Conservation (phyloP, 2,113 vertebrate genomes). For the Ardeotis arabs region DNA sequence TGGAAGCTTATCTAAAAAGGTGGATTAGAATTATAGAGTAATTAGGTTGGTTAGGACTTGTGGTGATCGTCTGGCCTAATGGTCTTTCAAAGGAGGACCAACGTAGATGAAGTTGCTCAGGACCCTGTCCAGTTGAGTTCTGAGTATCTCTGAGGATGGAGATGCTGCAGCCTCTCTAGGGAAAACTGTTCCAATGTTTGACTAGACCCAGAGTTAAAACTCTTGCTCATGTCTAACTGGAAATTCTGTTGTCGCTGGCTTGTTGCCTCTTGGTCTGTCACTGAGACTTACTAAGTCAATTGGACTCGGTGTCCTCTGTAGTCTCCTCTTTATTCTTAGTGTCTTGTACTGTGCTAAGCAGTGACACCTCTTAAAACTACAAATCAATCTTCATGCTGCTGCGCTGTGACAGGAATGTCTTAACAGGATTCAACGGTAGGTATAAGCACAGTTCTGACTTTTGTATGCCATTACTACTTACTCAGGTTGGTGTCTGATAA, state of each 20-base stretch:
- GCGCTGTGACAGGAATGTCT: not conserved
- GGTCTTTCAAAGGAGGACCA: not conserved
- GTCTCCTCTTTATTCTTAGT: not conserved
- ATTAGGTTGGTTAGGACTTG: not conserved
- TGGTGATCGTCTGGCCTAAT: not conserved
- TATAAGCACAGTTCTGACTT: not conserved
- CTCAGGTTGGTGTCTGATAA: conserved; percentile 28
- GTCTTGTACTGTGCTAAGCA: not conserved
- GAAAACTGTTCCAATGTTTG: not conserved
- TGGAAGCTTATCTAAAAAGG: not conserved
- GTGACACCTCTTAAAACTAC: not conserved
- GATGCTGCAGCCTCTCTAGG: not conserved
- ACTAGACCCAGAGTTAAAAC: not conserved
- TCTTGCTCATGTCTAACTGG: not conserved
- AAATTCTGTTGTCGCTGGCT: not conserved
- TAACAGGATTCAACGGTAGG: not conserved
- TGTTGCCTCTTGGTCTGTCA: not conserved
- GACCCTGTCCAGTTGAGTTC: not conserved
- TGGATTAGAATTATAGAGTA: not conserved
- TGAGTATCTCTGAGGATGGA: not conserved
- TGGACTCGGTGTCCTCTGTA: not conserved
- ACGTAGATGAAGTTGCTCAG: not conserved
- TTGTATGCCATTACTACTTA: conserved; percentile 12
- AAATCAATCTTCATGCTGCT: not conserved
- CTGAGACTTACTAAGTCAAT: not conserved